A percentile compares a stretch with the other conserved stretches of the same genome.
These are phyloP conservation scores for Periophthalmus magnuspinnatus DNA, from an alignment of 2,797 vertebrate genomes.

Conservation along the genomic window DNA sequence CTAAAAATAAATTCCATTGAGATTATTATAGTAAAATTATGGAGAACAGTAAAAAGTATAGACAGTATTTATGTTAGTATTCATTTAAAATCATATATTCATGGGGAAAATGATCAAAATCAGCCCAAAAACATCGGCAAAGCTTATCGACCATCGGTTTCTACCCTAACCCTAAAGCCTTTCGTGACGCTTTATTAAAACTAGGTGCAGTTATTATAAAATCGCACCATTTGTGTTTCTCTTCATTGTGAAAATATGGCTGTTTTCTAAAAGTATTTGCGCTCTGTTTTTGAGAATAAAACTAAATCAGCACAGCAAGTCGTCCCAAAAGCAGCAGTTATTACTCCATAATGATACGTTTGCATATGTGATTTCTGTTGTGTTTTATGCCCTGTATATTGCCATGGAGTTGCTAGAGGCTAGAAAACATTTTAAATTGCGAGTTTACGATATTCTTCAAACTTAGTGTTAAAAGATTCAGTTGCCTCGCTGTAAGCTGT, in stretches of 20 bases:
- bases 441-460: conserved; percentile 1
- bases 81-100: too few species aligned
- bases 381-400: not conserved
- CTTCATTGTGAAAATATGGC: not conserved
- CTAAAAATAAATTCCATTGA: too few species aligned
- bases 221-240: not conserved
- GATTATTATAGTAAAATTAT: too few species aligned
- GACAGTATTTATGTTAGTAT: too few species aligned
- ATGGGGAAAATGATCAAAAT: too few species aligned
- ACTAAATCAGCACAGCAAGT: not conserved
- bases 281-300: not conserved
- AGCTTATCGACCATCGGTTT: too few species aligned
- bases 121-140: too few species aligned
- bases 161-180: too few species aligned
- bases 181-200: too few species aligned
- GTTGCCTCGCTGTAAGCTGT: not conserved
- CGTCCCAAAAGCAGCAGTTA: not conserved
- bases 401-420: not conserved
- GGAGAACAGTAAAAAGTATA: too few species aligned
- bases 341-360: not conserved
- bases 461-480: not conserved
- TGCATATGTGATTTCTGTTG: not conserved
- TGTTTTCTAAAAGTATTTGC: too few species aligned
- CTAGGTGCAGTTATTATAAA: too few species aligned
- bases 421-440: not conserved